Conservation (phyloP, 2,113 vertebrate genomes). For the Hemicordylus capensis region DNA sequence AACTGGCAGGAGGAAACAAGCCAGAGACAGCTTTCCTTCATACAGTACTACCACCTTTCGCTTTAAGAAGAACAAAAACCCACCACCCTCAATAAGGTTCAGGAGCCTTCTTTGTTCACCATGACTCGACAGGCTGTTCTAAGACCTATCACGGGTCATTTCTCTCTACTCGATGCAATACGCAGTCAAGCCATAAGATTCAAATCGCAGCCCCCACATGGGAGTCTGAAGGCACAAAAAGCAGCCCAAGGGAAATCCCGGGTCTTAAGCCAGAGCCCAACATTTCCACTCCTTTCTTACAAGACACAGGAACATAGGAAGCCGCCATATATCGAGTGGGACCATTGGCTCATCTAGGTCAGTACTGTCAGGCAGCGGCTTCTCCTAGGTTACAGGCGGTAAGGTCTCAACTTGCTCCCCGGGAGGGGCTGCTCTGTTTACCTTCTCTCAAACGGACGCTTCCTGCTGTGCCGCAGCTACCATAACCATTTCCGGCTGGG, state of each 20-base stretch:
- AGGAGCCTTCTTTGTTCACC: neutral
- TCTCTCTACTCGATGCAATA: neutral
- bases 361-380: too few relatives aligned
- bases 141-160: neutral
- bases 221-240: neutral
- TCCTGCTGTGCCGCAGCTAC: neutral
- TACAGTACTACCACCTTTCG: neutral
- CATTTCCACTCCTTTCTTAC: too few relatives aligned
- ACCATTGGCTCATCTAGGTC: too few relatives aligned
- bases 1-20: neutral
- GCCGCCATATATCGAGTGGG: too few relatives aligned
- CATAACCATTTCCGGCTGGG: neutral
- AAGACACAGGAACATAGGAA: too few relatives aligned
- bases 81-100: neutral
- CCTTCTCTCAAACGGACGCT: neutral
- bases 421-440: neutral
- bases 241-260: too few relatives aligned
- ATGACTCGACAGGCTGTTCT: neutral
- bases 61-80: neutral
- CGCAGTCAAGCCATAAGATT: neutral
- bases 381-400: too few relatives aligned
- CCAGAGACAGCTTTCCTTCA: neutral
- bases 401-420: neutral
- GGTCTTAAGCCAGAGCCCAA: neutral
- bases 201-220: neutral